These are phyloP conservation scores for Smithornis capensis DNA, from an alignment of 2,113 vertebrate species.

Conservation along the genomic window DNA sequence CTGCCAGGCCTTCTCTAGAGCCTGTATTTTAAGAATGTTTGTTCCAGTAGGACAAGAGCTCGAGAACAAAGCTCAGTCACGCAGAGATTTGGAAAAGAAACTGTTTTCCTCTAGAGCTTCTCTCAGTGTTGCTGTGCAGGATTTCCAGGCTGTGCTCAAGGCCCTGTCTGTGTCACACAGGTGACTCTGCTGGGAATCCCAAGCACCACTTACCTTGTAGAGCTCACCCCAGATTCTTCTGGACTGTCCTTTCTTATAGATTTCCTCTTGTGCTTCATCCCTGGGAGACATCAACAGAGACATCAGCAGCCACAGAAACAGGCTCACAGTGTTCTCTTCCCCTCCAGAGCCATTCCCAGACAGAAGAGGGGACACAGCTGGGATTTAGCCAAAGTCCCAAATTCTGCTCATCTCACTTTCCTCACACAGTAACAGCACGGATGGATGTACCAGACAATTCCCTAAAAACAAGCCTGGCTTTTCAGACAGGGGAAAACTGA, in stretches of 20 bases:
- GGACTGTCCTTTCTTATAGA: constrained; percentile 97
- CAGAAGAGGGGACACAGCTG: not conserved
- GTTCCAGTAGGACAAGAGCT: not conserved
- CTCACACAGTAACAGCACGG: not conserved
- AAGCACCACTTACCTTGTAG: constrained; percentile 83
- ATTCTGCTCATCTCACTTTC: not conserved
- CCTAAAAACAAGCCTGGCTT: not conserved
- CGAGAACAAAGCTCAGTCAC: not conserved
- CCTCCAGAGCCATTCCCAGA: not conserved
- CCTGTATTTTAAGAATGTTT: not conserved
- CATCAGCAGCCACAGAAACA: not conserved
- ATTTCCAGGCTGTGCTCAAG: not conserved
- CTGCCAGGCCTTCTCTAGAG: not conserved
- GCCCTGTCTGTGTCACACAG: not conserved
- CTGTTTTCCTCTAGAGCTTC: not conserved
- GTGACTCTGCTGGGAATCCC: not conserved
- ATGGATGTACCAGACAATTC: too few species aligned
- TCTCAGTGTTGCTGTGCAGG: not conserved
- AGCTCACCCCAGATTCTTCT: constrained; percentile 98
- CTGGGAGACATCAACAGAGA: constrained; percentile 67
- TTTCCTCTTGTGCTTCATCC: constrained; percentile 89
- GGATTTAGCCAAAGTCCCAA: not conserved
- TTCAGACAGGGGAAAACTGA: not conserved
- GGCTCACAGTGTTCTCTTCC: not conserved
- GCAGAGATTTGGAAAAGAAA: not conserved